These are phyloP conservation scores for Linepithema humile DNA, from an alignment of 1,140 invertebrate species.

Conservation along the genomic window DNA sequence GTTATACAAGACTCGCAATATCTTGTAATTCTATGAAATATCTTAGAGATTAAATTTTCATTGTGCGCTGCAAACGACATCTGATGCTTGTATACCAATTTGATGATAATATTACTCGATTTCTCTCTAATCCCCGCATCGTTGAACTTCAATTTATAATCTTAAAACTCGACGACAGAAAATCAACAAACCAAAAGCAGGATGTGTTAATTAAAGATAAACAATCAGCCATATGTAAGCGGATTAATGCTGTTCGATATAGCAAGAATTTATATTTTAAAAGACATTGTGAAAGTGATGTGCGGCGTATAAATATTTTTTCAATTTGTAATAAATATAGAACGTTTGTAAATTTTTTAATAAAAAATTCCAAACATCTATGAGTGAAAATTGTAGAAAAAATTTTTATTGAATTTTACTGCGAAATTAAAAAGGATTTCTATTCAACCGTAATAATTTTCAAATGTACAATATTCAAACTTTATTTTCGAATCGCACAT, in stretches of 20 bases:
- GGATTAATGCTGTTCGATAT: not conserved
- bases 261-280: not conserved
- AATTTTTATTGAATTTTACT: not conserved
- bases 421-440: not conserved
- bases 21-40: conserved; percentile 1
- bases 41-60: not conserved
- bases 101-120: conserved; percentile 23
- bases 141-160: not conserved
- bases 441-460: not conserved
- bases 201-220: conserved; percentile 28
- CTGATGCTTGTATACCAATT: not conserved
- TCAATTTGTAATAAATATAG: not conserved
- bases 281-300: not conserved
- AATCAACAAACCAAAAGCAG: not conserved
- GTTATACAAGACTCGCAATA: not conserved
- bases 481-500: not conserved
- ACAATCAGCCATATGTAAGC: not conserved
- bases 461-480: not conserved
- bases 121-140: not conserved
- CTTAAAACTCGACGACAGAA: not conserved
- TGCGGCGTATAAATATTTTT: not conserved
- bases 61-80: not conserved
- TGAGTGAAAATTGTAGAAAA: not conserved
- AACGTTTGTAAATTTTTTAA: not conserved
- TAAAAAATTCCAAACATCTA: not conserved